Base-by-base conservation (phyloP, 1,140 invertebrate genomes). In the Orussus abietinus region DNA sequence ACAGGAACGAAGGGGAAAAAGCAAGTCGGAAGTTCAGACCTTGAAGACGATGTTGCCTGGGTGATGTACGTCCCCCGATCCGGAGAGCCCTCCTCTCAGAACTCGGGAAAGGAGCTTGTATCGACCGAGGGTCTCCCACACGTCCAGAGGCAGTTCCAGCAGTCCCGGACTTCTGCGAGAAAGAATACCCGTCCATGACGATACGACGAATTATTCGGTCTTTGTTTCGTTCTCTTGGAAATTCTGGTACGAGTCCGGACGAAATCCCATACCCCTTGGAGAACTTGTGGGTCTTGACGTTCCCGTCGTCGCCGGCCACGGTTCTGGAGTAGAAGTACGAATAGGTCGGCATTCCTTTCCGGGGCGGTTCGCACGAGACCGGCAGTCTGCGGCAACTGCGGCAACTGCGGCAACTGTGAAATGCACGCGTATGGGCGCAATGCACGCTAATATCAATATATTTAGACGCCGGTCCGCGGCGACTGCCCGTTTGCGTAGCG, bases 41-140 rank as follows among this genome's bases (percentile, higher is more conserved):
- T 66, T 64, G 51, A 69, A 69, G 10, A 55, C 42, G 4, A 45
- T 45, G 29, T 62, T 58, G 4, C 49, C 64, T 15, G 65, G 68
- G 49, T 68, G 59, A 42, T 59, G 41, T 29, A 66, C 45, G 33
- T 69, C 64, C 19, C 66, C 66, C 15, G 55, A 65, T 29, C 64
- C 62, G 12, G 64, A 59, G 3, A 59, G 46, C 18, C 67, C 67
- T 26, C 66, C 67, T 26, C 53, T 45, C 5, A 69, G 48, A 11
- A 59, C 38, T 14, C 68, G 51, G 10, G 59, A 58, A 3, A 51
- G 48, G 33, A 69, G 54, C 30, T 53, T 63, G 32, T 70, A 70
- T 9, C 52, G 47, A 12, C 62, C 62, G n/a, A 41, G 36, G 2
- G 61, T 66, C 18, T 35, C 45, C 55, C 48, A 60, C 5, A 53